Conservation (phyloP, 2,113 vertebrate genomes). For the Onychorhynchus coronatus region DNA sequence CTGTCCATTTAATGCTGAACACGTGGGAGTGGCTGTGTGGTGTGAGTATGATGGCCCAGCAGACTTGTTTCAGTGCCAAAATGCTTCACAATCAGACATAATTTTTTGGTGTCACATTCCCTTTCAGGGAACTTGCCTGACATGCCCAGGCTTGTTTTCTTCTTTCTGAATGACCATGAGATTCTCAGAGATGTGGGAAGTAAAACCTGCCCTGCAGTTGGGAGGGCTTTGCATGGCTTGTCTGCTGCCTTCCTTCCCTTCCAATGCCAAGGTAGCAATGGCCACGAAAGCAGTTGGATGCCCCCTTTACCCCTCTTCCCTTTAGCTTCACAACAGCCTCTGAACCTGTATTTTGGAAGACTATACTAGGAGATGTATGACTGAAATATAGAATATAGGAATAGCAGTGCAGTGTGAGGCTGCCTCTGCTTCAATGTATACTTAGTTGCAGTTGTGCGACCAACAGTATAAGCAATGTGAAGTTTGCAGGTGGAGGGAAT, state of each 20-base stretch:
- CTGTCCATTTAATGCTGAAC: not conserved
- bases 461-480: fast-evolving
- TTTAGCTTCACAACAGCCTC: not conserved
- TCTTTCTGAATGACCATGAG: not conserved
- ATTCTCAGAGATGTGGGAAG: not conserved
- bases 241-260: not conserved
- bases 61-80: not conserved
- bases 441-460: not conserved
- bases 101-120: not conserved
- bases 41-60: not conserved
- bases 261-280: not conserved
- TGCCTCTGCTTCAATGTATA: not conserved
- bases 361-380: not conserved
- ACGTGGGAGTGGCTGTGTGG: not conserved
- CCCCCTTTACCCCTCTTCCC: not conserved
- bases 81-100: not conserved
- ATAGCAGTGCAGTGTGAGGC: not conserved
- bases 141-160: not conserved
- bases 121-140: not conserved
- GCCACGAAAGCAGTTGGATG: not conserved
- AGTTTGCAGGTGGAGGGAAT: not conserved
- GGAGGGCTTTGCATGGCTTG: not conserved
- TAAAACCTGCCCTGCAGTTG: not conserved
- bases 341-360: not conserved
- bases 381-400: not conserved